These are phyloP conservation scores for Ichneumoninae sp. DNA, from an alignment of 2,888 invertebrate species.

Conservation along the genomic window DNA sequence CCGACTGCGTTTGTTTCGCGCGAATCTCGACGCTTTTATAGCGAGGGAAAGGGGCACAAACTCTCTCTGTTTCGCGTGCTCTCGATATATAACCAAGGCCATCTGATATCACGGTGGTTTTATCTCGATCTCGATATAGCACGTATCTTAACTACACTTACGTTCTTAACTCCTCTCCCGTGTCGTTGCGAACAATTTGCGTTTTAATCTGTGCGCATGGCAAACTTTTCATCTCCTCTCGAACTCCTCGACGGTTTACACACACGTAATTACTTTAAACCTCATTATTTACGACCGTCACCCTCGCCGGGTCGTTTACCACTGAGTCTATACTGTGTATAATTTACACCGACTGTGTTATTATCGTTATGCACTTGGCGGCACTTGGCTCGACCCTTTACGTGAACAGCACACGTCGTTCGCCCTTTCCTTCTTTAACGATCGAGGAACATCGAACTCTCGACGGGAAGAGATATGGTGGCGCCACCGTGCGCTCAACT, in stretches of 20 bases:
- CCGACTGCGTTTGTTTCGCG: conserved; percentile 60
- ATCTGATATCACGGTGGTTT: conserved; percentile 47
- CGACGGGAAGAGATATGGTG: not conserved
- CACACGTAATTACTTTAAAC: not conserved
- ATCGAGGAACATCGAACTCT: not conserved
- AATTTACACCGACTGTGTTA: not conserved
- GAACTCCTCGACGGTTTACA: conserved; percentile 1
- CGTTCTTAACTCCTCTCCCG: conserved; percentile 15
- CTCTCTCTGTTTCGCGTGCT: conserved; percentile 50
- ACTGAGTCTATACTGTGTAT: conserved; percentile 26
- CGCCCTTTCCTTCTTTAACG: conserved; percentile 11
- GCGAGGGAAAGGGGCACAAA: conserved; percentile 10
- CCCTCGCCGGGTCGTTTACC: conserved; percentile 23
- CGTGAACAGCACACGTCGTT: conserved; percentile 14
- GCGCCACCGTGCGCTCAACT: not conserved
- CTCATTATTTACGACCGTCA: conserved; percentile 30
- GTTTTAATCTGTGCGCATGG: conserved; percentile 32
- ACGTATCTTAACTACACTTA: conserved; percentile 35
- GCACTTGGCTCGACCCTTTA: conserved; percentile 2
- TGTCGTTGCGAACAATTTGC: conserved; percentile 12
- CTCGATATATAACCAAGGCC: conserved; percentile 63
- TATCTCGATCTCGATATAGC: conserved; percentile 39
- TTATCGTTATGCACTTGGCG: conserved; percentile 19
- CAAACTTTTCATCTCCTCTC: conserved; percentile 10
- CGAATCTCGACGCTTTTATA: conserved; percentile 52